Evolutionary conservation across 2,888 invertebrate species (phyloP).

Genomic region (Tyria jacobaeae): DNA sequence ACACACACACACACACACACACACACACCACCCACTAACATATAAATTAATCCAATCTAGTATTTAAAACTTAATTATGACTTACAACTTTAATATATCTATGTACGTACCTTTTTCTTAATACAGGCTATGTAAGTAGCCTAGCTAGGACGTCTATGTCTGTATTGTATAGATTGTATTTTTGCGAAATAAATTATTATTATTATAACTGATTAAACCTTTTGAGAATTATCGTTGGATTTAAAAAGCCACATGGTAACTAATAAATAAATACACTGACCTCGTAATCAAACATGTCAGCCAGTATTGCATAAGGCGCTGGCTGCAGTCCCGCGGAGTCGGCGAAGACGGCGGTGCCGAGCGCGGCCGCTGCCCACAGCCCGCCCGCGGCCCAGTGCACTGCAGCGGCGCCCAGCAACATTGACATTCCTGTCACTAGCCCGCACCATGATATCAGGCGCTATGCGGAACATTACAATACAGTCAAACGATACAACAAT

Average conservation of each 20-base stretch:
- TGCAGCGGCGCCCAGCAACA: conserved; percentile 46
- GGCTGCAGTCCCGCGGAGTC: conserved; percentile 73
- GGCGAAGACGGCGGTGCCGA: conserved; percentile 64
- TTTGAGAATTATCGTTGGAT: too few species aligned
- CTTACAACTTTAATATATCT: too few species aligned
- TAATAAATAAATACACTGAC: conserved; percentile 37
- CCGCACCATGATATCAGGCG: conserved; percentile 63
- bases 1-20: too few species aligned
- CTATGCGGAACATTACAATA: conserved; percentile 43
- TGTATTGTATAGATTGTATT: too few species aligned
- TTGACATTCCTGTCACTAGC: conserved; percentile 41
- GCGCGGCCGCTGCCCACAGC: conserved; percentile 44
- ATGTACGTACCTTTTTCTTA: too few species aligned
- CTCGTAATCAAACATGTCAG: conserved; percentile 73
- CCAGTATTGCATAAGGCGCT: conserved; percentile 72
- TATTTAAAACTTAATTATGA: too few species aligned
- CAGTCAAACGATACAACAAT: not conserved
- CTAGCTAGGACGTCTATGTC: too few species aligned
- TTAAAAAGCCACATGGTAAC: not conserved
- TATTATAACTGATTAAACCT: too few species aligned
- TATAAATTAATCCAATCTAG: too few species aligned
- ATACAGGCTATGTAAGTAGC: too few species aligned
- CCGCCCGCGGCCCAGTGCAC: conserved; percentile 41
- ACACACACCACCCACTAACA: too few species aligned
- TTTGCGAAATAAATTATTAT: too few species aligned